Conservation (phyloP, 2,888 invertebrate genomes). For the Cremastobaeus sp. region DNA sequence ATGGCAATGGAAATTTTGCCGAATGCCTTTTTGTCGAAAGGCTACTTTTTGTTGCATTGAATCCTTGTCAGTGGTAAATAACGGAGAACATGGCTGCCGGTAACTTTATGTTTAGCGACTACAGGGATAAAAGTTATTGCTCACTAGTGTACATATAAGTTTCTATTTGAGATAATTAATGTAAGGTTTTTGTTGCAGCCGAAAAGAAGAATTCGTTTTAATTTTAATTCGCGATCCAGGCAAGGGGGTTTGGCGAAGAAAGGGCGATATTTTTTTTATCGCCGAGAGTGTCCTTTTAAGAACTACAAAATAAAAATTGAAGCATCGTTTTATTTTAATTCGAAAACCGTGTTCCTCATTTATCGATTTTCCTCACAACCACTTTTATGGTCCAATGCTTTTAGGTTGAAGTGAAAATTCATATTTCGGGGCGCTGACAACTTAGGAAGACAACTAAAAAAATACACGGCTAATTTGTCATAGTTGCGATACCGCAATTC, state of each 20-base stretch:
- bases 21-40: constrained; percentile 18
- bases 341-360: background rate
- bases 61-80: constrained; percentile 41
- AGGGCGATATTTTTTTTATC: background rate
- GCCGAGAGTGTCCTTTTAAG: no score
- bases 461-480: background rate
- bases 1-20: constrained; percentile 1
- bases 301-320: no score
- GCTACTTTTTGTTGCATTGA: constrained; percentile 36
- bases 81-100: constrained; percentile 27
- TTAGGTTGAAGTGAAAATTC: background rate
- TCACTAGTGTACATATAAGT: constrained; percentile 48
- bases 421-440: background rate
- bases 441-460: background rate
- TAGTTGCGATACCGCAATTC: constrained; percentile 16
- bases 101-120: constrained; percentile 39
- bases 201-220: constrained; percentile 32
- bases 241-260: background rate
- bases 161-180: constrained; percentile 53
- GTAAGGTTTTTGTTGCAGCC: constrained; percentile 45
- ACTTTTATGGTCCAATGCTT: no score
- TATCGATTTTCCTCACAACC: constrained; percentile 9
- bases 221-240: constrained; percentile 25
- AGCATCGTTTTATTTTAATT: background rate
- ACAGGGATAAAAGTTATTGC: constrained; percentile 42